These are phyloP conservation scores for Danio jaintianensis DNA, from an alignment of 2,797 vertebrate genomes.

Conservation along the genomic window DNA sequence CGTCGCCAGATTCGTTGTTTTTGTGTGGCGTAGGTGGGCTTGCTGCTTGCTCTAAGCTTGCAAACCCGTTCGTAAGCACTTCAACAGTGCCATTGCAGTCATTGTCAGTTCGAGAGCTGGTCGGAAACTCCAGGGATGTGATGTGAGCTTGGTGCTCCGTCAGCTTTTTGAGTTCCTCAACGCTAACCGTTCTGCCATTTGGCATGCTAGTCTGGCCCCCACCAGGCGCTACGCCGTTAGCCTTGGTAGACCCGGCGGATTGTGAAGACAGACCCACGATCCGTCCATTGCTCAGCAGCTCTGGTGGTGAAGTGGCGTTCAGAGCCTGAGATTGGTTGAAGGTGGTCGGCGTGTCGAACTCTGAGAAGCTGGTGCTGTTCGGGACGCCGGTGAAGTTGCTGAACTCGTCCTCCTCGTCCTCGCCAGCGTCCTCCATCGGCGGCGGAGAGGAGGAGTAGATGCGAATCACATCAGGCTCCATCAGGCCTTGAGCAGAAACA, in stretches of 20 bases:
- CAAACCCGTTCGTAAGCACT: conserved; percentile 91
- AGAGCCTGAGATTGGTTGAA: conserved; percentile 75
- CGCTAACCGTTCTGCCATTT: conserved; percentile 69
- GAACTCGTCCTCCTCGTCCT: conserved; percentile 93
- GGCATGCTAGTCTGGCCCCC: conserved; percentile 74
- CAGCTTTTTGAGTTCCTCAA: conserved; percentile 73
- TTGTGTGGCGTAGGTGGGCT: conserved; percentile 74
- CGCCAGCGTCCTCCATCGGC: conserved; percentile 90
- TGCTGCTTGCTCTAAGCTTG: conserved; percentile 73
- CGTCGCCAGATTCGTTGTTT: conserved; percentile 45
- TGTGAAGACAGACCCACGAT: conserved; percentile 76
- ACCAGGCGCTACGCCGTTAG: conserved; percentile 73
- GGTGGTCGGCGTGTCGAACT: conserved; percentile 86
- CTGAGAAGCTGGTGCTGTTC: conserved; percentile 87
- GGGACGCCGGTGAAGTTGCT: conserved; percentile 91
- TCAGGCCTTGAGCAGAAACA: conserved; percentile 67
- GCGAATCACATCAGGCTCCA: conserved; percentile 96
- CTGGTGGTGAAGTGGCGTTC: conserved; percentile 84
- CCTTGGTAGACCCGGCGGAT: conserved; percentile 74
- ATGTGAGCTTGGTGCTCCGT: conserved; percentile 62
- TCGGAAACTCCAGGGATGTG: conserved; percentile 55
- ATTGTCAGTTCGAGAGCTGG: conserved; percentile 65
- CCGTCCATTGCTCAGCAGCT: conserved; percentile 80
- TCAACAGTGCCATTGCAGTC: conserved; percentile 85
- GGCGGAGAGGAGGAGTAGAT: conserved; percentile 97